A percentile compares a stretch with the other conserved stretches of the same genome.
These are phyloP conservation scores for Vesta saturnalis DNA, from an alignment of 2,888 invertebrate species.

Conservation along the genomic window DNA sequence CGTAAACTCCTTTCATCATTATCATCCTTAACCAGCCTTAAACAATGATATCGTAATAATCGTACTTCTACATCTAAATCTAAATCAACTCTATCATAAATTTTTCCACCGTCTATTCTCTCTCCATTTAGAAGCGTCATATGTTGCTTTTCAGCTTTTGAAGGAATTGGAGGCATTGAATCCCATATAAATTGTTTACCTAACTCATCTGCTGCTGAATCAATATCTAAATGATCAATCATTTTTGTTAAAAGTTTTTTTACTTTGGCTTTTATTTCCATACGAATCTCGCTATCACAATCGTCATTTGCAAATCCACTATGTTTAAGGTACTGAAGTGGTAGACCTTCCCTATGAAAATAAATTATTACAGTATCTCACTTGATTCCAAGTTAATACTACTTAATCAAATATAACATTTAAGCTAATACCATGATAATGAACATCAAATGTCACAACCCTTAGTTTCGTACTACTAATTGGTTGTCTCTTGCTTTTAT, in stretches of 20 bases:
- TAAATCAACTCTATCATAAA: slow-evolving; percentile 70
- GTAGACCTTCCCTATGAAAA: slow-evolving; percentile 72
- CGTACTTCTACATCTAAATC: slow-evolving; percentile 69
- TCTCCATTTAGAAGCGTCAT: slow-evolving; percentile 80
- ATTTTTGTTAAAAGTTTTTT: slow-evolving; percentile 69
- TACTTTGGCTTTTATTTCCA: slow-evolving; percentile 66
- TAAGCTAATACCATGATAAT: too few relatives aligned
- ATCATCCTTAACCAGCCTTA: slow-evolving; percentile 72
- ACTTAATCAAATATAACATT: too few relatives aligned
- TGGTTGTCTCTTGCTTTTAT: too few relatives aligned
- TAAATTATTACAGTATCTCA: background rate
- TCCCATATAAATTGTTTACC: slow-evolving; percentile 86
- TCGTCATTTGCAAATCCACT: slow-evolving; percentile 77
- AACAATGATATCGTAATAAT: slow-evolving; percentile 66
- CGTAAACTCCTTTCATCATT: slow-evolving; percentile 68
- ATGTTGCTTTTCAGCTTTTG: slow-evolving; percentile 71
- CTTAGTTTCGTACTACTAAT: too few relatives aligned
- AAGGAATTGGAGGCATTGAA: slow-evolving; percentile 85
- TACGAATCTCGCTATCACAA: slow-evolving; percentile 61
- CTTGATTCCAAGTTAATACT: too few relatives aligned
- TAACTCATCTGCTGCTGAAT: slow-evolving; percentile 88
- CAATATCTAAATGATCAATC: slow-evolving; percentile 71
- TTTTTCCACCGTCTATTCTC: slow-evolving; percentile 70
- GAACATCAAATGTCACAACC: too few relatives aligned
- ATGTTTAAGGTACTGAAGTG: slow-evolving; percentile 78